Percentiles rank a stretch among this genome's conserved stretches.
These are phyloP conservation scores for Pyrocoelia pectoralis DNA, from an alignment of 2,888 invertebrate species.

Conservation along the genomic window DNA sequence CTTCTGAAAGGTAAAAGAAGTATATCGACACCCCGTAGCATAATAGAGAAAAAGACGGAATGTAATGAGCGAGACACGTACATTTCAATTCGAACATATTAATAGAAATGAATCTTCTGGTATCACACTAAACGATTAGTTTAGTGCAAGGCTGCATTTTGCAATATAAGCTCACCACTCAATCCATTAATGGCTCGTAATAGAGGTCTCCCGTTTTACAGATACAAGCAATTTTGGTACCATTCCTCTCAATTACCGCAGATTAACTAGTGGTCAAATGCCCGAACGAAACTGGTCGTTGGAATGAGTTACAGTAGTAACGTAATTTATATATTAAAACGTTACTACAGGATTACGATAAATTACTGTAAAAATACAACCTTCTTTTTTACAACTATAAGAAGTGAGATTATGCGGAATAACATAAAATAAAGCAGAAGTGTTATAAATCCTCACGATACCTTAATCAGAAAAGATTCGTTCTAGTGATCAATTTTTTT, in stretches of 20 bases:
- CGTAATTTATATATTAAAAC: background rate
- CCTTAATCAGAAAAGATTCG: conserved; percentile 11
- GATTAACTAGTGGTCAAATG: conserved; percentile 50
- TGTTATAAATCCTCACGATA: conserved; percentile 5
- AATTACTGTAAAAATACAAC: conserved; percentile 4
- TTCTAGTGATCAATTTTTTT: background rate
- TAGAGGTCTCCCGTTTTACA: conserved; percentile 56
- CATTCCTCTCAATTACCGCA: conserved; percentile 57
- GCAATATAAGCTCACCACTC: conserved; percentile 51
- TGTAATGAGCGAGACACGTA: too few species aligned
- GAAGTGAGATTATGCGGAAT: background rate
- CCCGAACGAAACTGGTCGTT: conserved; percentile 36
- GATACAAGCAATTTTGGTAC: conserved; percentile 57
- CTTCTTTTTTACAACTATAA: background rate
- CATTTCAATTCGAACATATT: conserved; percentile 2
- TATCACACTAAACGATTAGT: conserved; percentile 37
- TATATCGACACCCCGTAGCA: conserved; percentile 13
- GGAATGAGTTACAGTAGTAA: conserved; percentile 29
- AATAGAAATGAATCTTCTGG: too few species aligned
- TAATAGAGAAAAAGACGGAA: too few species aligned
- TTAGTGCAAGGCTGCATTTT: conserved; percentile 41
- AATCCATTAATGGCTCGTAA: conserved; percentile 58
- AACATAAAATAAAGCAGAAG: conserved; percentile 6
- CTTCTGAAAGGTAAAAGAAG: conserved; percentile 30
- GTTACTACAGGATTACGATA: background rate